These are phyloP conservation scores for Prosopocoilus inquinatus DNA, from an alignment of 2,888 invertebrate genomes.

Conservation along the genomic window DNA sequence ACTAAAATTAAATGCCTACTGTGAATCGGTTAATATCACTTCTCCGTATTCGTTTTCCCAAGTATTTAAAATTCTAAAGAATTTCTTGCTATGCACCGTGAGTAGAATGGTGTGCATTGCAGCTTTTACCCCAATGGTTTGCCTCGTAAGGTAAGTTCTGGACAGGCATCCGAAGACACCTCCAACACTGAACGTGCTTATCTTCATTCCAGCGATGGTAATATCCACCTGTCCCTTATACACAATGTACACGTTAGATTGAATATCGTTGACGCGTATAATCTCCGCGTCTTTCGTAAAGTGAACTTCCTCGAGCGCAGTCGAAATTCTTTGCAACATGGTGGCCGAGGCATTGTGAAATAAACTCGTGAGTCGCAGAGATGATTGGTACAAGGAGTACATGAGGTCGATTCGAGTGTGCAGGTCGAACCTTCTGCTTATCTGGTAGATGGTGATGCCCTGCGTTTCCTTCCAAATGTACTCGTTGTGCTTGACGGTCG, in stretches of 20 bases:
- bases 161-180: constrained; percentile 18
- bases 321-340: constrained; percentile 3
- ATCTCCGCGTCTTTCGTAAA: constrained; percentile 29
- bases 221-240: constrained; percentile 22
- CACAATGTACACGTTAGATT: constrained; percentile 28
- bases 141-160: constrained; percentile 4
- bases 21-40: not conserved
- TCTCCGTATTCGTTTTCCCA: constrained; percentile 11
- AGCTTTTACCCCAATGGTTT: constrained; percentile 21
- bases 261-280: constrained; percentile 34
- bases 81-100: constrained; percentile 16
- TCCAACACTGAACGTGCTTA: constrained; percentile 11
- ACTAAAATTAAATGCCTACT: not conserved
- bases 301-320: constrained; percentile 17
- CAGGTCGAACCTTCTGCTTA: constrained; percentile 10
- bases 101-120: constrained; percentile 20
- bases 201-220: constrained; percentile 5
- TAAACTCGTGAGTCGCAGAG: constrained; percentile 8
- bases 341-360: constrained; percentile 12
- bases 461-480: constrained; percentile 28
- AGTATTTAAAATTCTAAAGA: constrained; percentile 43
- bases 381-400: constrained; percentile 12
- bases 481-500: constrained; percentile 28
- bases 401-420: constrained; percentile 9
- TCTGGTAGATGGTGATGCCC: constrained; percentile 17